Conservation (phyloP, 2,888 invertebrate species). For the Philhelius pedissequus region DNA sequence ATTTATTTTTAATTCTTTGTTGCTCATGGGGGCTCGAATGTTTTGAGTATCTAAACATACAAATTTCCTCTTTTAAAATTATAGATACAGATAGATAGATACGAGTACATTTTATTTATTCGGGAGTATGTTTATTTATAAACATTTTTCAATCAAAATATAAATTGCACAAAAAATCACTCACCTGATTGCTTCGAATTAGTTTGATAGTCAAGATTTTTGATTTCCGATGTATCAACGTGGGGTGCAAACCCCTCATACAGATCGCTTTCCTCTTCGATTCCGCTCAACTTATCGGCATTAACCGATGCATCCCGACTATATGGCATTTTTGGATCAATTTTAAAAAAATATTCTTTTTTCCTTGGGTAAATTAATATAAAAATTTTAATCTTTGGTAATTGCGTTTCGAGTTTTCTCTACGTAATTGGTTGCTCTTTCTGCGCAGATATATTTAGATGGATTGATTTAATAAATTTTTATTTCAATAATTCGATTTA, state of each 20-base stretch:
- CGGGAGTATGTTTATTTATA: background rate
- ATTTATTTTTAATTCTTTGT: too few species aligned
- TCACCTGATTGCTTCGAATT: conserved; percentile 77
- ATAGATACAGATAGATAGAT: too few species aligned
- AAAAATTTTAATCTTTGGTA: conserved; percentile 61
- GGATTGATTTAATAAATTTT: conserved; percentile 7
- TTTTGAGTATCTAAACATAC: too few species aligned
- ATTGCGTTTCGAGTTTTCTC: conserved; percentile 42
- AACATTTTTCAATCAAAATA: conserved; percentile 16
- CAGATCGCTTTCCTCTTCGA: conserved; percentile 87
- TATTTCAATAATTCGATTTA: conserved; percentile 34
- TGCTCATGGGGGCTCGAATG: too few species aligned
- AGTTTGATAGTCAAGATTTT: conserved; percentile 78
- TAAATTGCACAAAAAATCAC: conserved; percentile 41
- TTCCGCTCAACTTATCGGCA: conserved; percentile 86
- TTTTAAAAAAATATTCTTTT: conserved; percentile 6
- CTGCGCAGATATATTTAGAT: conserved; percentile 24
- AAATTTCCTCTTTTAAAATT: too few species aligned
- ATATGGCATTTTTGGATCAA: conserved; percentile 76
- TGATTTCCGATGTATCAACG: conserved; percentile 89
- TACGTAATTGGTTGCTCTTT: background rate
- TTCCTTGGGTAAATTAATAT: background rate
- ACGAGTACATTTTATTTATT: too few species aligned
- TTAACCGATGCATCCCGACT: conserved; percentile 77
- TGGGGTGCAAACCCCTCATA: conserved; percentile 90